These are phyloP conservation scores for Saccostrea cuccullata DNA, from an alignment of 1,140 invertebrate species.

Conservation along the genomic window DNA sequence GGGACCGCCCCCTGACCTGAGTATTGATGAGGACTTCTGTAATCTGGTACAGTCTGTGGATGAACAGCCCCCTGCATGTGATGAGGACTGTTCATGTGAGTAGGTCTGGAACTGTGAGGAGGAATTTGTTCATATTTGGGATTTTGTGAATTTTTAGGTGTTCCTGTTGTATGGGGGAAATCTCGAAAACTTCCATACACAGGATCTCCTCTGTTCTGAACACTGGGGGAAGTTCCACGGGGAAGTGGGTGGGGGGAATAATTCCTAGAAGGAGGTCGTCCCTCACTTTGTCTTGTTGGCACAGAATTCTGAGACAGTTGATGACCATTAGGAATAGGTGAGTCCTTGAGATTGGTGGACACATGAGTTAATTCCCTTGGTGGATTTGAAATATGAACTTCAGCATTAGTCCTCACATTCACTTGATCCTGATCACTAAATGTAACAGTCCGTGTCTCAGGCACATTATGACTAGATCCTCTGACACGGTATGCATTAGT, in stretches of 20 bases:
- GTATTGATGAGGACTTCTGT: constrained; percentile 37
- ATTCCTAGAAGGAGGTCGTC: neutral
- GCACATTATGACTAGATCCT: constrained; percentile 28
- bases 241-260: neutral
- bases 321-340: neutral
- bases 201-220: neutral
- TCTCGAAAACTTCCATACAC: constrained; percentile 30
- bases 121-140: neutral
- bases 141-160: neutral
- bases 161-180: neutral
- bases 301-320: neutral
- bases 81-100: constrained; percentile 13
- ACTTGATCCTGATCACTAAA: constrained; percentile 4
- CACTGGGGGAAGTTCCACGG: neutral
- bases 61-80: neutral
- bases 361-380: neutral
- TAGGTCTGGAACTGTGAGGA: neutral
- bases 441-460: neutral
- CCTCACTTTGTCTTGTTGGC: constrained; percentile 14
- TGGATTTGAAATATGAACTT: neutral
- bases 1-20: constrained; percentile 61
- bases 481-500: constrained; percentile 20
- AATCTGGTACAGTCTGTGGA: constrained; percentile 2
- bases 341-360: neutral
- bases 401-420: neutral